Percentiles rank a stretch among this genome's conserved stretches.
Conservation (phyloP, 2,888 invertebrate genomes). For the Drosophila pegasa region DNA sequence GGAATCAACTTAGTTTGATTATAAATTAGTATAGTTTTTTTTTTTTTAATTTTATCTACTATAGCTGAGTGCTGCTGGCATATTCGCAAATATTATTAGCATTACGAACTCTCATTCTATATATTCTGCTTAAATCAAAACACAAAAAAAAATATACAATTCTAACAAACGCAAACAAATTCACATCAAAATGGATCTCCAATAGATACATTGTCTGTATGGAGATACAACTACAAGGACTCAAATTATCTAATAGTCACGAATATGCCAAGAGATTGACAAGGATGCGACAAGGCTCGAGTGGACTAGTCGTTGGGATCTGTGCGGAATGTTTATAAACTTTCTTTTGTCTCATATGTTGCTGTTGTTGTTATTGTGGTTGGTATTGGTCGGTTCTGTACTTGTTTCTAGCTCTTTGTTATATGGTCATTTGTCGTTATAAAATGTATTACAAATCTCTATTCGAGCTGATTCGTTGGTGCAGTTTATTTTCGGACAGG, state of each 20-base stretch:
- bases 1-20: neutral
- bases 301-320: slow-evolving; percentile 56
- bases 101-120: neutral
- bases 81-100: neutral
- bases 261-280: slow-evolving; percentile 47
- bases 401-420: slow-evolving; percentile 25
- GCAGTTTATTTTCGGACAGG: slow-evolving; percentile 23
- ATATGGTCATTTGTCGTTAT: slow-evolving; percentile 13
- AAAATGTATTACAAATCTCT: slow-evolving; percentile 26
- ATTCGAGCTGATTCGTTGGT: slow-evolving; percentile 55
- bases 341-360: slow-evolving; percentile 1
- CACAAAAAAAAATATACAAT: slow-evolving; percentile 11
- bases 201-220: slow-evolving; percentile 12
- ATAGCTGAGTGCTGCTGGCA: neutral
- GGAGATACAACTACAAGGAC: slow-evolving; percentile 27
- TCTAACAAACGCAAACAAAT: slow-evolving; percentile 29
- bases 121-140: slow-evolving; percentile 16
- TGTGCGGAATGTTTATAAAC: slow-evolving; percentile 50
- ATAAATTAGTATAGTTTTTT: neutral
- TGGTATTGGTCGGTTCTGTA: slow-evolving; percentile 48
- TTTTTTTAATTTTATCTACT: neutral
- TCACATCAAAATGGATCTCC: slow-evolving; percentile 21
- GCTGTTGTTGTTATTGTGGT: slow-evolving; percentile 3
- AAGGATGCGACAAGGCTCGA: slow-evolving; percentile 43
- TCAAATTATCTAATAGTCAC: slow-evolving; percentile 46